phyloP scores from a whole-genome alignment of 1,140 invertebrate species.

The Drosophila fuyamai region DNA sequence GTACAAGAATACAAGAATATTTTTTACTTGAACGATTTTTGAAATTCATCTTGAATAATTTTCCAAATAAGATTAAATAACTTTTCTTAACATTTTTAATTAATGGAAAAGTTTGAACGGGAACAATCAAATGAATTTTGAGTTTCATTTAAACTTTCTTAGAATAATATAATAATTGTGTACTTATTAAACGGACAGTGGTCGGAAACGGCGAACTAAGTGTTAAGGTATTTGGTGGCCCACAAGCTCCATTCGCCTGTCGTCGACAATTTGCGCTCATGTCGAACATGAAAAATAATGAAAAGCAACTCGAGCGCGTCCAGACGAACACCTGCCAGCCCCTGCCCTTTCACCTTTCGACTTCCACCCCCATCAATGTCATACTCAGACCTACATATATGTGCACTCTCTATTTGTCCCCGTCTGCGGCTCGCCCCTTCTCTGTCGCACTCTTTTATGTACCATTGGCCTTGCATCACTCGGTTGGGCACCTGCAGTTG shows the following conservation, averaged over 20 bases:
- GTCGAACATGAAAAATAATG: conserved; percentile 79
- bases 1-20: too few species aligned
- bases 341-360: neutral
- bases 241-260: conserved; percentile 8
- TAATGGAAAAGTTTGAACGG: too few species aligned
- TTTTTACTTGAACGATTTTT: too few species aligned
- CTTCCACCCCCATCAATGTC: conserved; percentile 20
- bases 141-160: neutral
- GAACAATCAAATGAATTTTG: too few species aligned
- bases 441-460: too few species aligned
- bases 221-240: conserved; percentile 1
- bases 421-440: neutral
- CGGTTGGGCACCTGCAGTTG: conserved; percentile 71
- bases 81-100: too few species aligned
- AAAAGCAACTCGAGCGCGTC: conserved; percentile 71
- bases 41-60: too few species aligned
- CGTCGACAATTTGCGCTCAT: conserved; percentile 69
- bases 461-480: conserved; percentile 37
- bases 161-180: too few species aligned
- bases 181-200: neutral
- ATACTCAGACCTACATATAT: conserved; percentile 12
- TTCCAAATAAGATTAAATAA: too few species aligned
- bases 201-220: neutral
- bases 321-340: conserved; percentile 30
- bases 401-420: neutral